Evolutionary conservation across 2,888 invertebrate species (phyloP).

Genomic region (Papilio demoleus): DNA sequence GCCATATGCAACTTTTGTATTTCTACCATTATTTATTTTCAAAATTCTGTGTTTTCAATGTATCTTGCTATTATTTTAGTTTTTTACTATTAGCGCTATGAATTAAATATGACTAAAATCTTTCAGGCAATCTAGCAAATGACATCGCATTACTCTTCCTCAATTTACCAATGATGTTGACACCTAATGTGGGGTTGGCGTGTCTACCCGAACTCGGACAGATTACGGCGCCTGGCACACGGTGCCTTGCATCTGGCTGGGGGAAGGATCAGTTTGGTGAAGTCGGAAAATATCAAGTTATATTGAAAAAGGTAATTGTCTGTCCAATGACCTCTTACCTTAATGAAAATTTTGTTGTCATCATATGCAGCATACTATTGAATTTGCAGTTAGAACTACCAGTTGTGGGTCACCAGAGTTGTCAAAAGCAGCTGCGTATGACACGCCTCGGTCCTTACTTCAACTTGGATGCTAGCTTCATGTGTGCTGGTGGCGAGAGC

Average conservation of each 20-base stretch:
- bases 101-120: not conserved
- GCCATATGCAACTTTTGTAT: too few relatives aligned
- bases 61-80: too few relatives aligned
- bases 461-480: slow-evolving; percentile 86
- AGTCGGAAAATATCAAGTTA: slow-evolving; percentile 58
- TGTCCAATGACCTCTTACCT: too few relatives aligned
- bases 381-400: slow-evolving; percentile 85
- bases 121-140: slow-evolving; percentile 64
- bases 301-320: slow-evolving; percentile 48
- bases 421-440: slow-evolving; percentile 79
- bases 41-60: too few relatives aligned
- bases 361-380: too few relatives aligned
- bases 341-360: too few relatives aligned
- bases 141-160: slow-evolving; percentile 43
- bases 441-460: slow-evolving; percentile 89
- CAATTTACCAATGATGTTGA: slow-evolving; percentile 45
- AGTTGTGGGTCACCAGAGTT: slow-evolving; percentile 80
- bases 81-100: too few relatives aligned
- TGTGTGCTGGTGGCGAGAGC: slow-evolving; percentile 90
- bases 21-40: too few relatives aligned
- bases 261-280: slow-evolving; percentile 77
- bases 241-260: slow-evolving; percentile 86
- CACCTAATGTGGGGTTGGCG: slow-evolving; percentile 84
- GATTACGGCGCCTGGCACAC: slow-evolving; percentile 51
- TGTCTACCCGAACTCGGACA: slow-evolving; percentile 82